Conservation (phyloP, 2,113 vertebrate genomes). For the Rhadina sibilatrix region DNA sequence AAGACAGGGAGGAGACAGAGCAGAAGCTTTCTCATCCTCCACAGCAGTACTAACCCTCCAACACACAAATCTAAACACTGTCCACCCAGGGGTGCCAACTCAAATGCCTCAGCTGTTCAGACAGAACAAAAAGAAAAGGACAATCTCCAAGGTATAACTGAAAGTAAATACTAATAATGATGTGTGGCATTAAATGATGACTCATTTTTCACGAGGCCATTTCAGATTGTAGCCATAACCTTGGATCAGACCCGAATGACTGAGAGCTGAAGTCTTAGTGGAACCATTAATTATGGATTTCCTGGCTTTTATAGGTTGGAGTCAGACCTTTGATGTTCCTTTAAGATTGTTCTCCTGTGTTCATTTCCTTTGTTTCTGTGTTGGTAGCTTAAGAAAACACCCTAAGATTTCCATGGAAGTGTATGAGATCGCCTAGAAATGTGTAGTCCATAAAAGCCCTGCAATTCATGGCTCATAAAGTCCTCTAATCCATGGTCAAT, state of each 20-base stretch:
- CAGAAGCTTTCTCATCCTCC: slow-evolving; percentile 18
- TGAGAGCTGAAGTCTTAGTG: slow-evolving; percentile 47
- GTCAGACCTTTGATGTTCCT: slow-evolving; percentile 61
- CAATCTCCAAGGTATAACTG: slow-evolving; percentile 33
- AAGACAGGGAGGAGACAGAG: slow-evolving; percentile 7
- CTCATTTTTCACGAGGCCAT: slow-evolving; percentile 17
- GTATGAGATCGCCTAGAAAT: slow-evolving; percentile 45
- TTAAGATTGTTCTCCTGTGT: slow-evolving; percentile 55
- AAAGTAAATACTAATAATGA: slow-evolving; percentile 53
- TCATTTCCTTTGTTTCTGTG: slow-evolving; percentile 67
- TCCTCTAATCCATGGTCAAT: slow-evolving; percentile 58
- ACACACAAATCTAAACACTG: slow-evolving; percentile 13
- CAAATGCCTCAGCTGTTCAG: slow-evolving; percentile 40
- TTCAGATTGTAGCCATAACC: slow-evolving; percentile 32
- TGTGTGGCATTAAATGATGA: slow-evolving; percentile 54
- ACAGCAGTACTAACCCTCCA: neutral
- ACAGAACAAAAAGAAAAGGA: slow-evolving; percentile 23
- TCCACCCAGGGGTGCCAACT: slow-evolving; percentile 9
- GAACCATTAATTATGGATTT: slow-evolving; percentile 66
- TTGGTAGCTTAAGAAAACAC: slow-evolving; percentile 68
- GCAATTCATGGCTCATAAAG: slow-evolving; percentile 62
- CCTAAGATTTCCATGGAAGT: slow-evolving; percentile 44
- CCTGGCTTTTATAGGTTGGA: slow-evolving; percentile 57
- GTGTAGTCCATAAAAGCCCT: slow-evolving; percentile 1
- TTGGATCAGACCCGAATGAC: neutral